These are phyloP conservation scores for Drosophila fuyamai DNA, from an alignment of 1,140 invertebrate species.

Conservation along the genomic window DNA sequence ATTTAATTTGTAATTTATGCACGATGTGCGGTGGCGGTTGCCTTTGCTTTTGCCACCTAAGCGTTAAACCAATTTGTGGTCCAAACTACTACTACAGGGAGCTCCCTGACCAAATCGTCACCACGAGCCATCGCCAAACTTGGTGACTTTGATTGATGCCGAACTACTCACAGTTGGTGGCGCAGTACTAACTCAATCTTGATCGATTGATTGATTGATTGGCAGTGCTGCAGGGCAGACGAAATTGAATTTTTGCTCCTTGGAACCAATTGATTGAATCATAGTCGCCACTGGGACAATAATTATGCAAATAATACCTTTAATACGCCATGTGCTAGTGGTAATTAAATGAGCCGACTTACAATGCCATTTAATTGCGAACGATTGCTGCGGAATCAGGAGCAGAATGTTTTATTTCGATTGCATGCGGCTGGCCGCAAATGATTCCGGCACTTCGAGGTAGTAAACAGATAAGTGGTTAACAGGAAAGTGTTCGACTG, in stretches of 20 bases:
- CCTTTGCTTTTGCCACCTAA: constrained; percentile 38
- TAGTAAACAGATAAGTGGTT: constrained; percentile 21
- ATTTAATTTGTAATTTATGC: constrained; percentile 68
- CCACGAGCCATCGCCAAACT: constrained; percentile 12
- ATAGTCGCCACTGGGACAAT: background rate
- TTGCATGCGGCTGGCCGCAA: constrained; percentile 33
- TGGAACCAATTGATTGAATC: constrained; percentile 37
- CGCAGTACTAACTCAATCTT: constrained; percentile 45
- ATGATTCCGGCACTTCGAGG: constrained; percentile 20
- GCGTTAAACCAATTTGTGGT: constrained; percentile 59
- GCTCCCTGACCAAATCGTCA: constrained; percentile 10
- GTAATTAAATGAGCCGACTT: constrained; percentile 30
- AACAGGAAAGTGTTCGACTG: constrained; percentile 26
- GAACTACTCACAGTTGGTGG: constrained; percentile 14
- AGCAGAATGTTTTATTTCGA: constrained; percentile 34
- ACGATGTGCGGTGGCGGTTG: constrained; percentile 30
- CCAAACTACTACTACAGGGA: background rate
- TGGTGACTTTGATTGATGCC: constrained; percentile 64
- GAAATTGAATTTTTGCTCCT: constrained; percentile 29
- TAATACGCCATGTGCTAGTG: constrained; percentile 10
- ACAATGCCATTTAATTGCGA: constrained; percentile 24
- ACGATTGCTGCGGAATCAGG: background rate
- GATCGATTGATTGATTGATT: constrained; percentile 52
- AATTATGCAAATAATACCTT: constrained; percentile 29
- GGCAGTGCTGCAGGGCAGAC: background rate